These are phyloP conservation scores for Platycercus adscitus DNA, from an alignment of 2,113 vertebrate species.

Conservation along the genomic window DNA sequence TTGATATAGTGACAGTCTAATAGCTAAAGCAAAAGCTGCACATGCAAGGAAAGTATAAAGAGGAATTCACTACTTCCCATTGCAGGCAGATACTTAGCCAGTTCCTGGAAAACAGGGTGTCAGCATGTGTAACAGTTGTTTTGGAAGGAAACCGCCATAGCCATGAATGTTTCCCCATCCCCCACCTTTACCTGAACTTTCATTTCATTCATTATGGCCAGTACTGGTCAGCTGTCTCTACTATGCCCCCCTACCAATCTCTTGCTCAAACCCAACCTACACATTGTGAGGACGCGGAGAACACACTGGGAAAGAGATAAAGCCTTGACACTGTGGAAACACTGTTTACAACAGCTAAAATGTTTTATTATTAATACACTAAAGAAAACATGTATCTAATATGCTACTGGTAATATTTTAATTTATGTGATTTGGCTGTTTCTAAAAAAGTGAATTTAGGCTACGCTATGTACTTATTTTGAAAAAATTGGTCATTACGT, in stretches of 20 bases:
- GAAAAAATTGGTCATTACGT: not conserved
- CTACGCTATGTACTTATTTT: not conserved
- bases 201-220: not conserved
- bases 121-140: not conserved
- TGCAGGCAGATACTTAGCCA: not conserved
- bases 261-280: not conserved
- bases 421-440: not conserved
- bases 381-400: not conserved
- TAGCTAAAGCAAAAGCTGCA: not conserved
- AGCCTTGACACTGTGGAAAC: not conserved
- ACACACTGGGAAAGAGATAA: not conserved
- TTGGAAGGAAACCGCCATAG: not conserved
- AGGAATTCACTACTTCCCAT: not conserved
- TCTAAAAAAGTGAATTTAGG: not conserved
- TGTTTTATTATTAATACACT: not conserved
- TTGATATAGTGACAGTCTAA: not conserved
- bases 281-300: accelerated
- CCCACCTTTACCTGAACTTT: not conserved
- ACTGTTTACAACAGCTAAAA: not conserved
- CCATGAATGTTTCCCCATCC: accelerated
- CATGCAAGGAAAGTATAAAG: not conserved
- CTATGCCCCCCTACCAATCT: not conserved
- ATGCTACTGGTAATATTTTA: not conserved
- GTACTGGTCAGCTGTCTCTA: accelerated
- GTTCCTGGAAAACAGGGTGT: not conserved